Percentiles rank a stretch among this genome's conserved stretches.
phyloP scores from a whole-genome alignment of 2,888 invertebrate species.

The Philopedon plagiatum region DNA sequence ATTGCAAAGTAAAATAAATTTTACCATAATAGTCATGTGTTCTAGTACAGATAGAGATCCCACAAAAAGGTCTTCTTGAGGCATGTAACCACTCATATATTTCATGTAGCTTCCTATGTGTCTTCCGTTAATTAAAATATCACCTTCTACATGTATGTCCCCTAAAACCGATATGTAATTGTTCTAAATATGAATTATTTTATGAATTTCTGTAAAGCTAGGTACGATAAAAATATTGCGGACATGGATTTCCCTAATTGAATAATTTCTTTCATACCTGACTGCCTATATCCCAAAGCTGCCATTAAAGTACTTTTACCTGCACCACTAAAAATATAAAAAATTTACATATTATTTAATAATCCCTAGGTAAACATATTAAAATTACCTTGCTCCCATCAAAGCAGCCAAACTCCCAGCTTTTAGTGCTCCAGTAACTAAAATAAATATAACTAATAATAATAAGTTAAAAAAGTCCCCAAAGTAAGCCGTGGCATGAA shows the following conservation, averaged over 20 bases:
- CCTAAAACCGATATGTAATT: conserved; percentile 68
- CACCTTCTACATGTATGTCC: conserved; percentile 82
- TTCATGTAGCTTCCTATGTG: conserved; percentile 83
- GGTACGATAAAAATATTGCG: no score
- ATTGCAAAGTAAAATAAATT: no score
- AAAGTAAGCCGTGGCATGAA: no score
- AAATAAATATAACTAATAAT: conserved; percentile 24
- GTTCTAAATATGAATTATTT: no score
- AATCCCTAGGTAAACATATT: neutral
- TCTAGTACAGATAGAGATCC: conserved; percentile 88
- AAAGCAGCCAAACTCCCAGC: conserved; percentile 87
- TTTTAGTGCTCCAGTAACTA: conserved; percentile 85
- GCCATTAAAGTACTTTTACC: conserved; percentile 93
- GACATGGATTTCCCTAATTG: no score
- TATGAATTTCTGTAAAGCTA: no score
- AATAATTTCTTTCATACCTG: conserved; percentile 73
- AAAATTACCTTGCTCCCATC: conserved; percentile 85
- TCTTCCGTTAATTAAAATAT: conserved; percentile 84
- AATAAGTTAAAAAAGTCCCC: no score
- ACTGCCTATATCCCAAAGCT: conserved; percentile 83
- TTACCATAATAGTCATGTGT: conserved; percentile 90
- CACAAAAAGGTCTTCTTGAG: conserved; percentile 92
- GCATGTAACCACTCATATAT: conserved; percentile 88
- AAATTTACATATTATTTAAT: neutral
- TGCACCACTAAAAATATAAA: conserved; percentile 76